Evolutionary conservation across 2,797 vertebrate species (phyloP).

Genomic region (Smutsia gigantea): DNA sequence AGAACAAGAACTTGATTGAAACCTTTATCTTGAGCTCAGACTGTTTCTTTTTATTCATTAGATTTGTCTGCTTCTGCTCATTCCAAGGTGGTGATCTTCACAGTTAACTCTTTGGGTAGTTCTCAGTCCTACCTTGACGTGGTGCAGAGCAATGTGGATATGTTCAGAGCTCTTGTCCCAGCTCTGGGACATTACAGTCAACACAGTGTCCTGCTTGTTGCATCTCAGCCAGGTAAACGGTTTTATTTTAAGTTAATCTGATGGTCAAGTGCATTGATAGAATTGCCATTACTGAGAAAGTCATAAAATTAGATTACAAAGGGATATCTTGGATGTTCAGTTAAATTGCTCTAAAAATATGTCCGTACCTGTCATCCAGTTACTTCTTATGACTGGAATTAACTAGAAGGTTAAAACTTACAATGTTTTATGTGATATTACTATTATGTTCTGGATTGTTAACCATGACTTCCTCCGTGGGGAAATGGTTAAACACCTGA

Average conservation of each 20-base stretch:
- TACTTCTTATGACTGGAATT: not conserved
- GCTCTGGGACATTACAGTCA: conserved; percentile 91
- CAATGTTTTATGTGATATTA: not conserved
- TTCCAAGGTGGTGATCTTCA: conserved; percentile 94
- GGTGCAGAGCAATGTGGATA: conserved; percentile 95
- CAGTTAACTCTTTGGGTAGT: conserved; percentile 93
- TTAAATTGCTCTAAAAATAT: not conserved
- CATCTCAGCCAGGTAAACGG: conserved; percentile 94
- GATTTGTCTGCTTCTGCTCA: conserved; percentile 92
- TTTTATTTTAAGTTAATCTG: conserved; percentile 54
- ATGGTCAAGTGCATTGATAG: not conserved
- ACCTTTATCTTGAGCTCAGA: conserved; percentile 22
- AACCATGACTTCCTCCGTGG: conserved; percentile 13
- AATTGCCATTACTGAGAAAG: conserved; percentile 18
- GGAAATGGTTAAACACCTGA: not conserved
- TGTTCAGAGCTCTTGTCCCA: conserved; percentile 93
- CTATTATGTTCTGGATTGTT: conserved; percentile 8
- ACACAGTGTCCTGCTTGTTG: conserved; percentile 90
- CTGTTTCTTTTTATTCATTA: conserved; percentile 82
- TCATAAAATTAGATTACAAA: not conserved
- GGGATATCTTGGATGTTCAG: not conserved
- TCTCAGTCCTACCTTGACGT: conserved; percentile 94
- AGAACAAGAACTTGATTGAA: conserved; percentile 11
- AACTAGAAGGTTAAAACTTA: conserved; percentile 18
- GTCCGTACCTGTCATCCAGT: not conserved